These are phyloP conservation scores for Trypoxylon attenuatum DNA, from an alignment of 2,888 invertebrate species.

Conservation along the genomic window DNA sequence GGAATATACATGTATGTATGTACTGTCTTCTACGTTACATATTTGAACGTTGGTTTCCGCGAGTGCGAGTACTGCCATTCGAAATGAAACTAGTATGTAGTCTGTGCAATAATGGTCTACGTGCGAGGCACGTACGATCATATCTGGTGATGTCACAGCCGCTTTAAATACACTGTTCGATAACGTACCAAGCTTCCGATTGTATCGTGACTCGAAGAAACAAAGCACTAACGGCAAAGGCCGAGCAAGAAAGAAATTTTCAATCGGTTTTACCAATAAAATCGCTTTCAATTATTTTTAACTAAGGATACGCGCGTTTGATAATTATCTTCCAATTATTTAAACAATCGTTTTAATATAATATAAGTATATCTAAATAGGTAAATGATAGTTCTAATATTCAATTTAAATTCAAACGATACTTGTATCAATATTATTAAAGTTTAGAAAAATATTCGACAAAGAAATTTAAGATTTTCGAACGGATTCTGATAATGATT, in stretches of 20 bases:
- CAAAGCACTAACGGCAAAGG: neutral
- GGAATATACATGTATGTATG: too few relatives aligned
- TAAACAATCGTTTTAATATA: too few relatives aligned
- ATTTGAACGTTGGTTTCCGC: constrained; percentile 43
- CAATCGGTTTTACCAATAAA: neutral
- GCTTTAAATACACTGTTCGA: constrained; percentile 20
- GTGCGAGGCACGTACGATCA: constrained; percentile 17
- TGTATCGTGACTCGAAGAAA: neutral
- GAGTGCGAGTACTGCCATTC: constrained; percentile 40
- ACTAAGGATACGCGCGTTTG: too few relatives aligned
- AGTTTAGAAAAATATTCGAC: too few relatives aligned
- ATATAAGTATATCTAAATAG: too few relatives aligned
- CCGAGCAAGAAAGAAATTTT: too few relatives aligned
- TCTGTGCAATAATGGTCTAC: constrained; percentile 29
- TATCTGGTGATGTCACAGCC: constrained; percentile 28
- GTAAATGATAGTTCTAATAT: too few relatives aligned
- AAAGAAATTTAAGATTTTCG: too few relatives aligned
- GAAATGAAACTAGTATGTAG: constrained; percentile 44
- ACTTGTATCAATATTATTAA: too few relatives aligned
- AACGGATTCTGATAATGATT: too few relatives aligned
- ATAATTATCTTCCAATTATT: too few relatives aligned
- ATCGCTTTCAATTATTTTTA: neutral
- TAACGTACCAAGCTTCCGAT: neutral
- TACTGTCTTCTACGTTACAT: constrained; percentile 22
- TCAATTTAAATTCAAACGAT: too few relatives aligned